Evolutionary conservation across 2,113 vertebrate genomes (phyloP).

Genomic region (Puntigrus tetrazona): DNA sequence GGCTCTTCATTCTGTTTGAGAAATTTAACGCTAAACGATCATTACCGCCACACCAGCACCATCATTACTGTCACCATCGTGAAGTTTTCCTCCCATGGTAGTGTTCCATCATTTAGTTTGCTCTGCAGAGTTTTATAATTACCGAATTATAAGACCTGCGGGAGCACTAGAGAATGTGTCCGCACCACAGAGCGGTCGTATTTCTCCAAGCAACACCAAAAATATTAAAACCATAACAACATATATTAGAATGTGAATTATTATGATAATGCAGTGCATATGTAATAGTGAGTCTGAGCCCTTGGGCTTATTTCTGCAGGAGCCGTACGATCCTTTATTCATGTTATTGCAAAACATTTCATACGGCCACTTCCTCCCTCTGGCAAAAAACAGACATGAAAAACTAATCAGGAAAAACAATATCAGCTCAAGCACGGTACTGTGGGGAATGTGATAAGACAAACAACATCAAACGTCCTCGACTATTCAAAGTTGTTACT

Average conservation of each 20-base stretch:
- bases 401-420: conserved; percentile 43
- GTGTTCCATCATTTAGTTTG: conserved; percentile 16
- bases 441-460: conserved; percentile 29
- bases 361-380: conserved; percentile 1
- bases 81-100: background rate
- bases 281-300: background rate
- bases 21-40: background rate
- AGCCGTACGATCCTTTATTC: background rate
- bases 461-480: conserved; percentile 21
- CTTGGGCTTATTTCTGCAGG: conserved; percentile 7
- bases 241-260: conserved; percentile 27
- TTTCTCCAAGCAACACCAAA: background rate
- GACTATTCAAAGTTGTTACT: conserved; percentile 15
- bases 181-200: background rate
- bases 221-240: background rate
- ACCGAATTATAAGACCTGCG: conserved; percentile 20
- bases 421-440: conserved; percentile 16
- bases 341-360: conserved; percentile 27
- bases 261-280: conserved; percentile 12
- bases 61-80: conserved; percentile 2
- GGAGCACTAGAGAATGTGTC: background rate
- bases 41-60: background rate
- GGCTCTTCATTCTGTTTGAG: conserved; percentile 87
- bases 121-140: conserved; percentile 19
- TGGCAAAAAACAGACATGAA: conserved; percentile 19